Evolutionary conservation across 2,113 vertebrate species (phyloP).

Genomic region (Tympanuchus pallidicinctus): DNA sequence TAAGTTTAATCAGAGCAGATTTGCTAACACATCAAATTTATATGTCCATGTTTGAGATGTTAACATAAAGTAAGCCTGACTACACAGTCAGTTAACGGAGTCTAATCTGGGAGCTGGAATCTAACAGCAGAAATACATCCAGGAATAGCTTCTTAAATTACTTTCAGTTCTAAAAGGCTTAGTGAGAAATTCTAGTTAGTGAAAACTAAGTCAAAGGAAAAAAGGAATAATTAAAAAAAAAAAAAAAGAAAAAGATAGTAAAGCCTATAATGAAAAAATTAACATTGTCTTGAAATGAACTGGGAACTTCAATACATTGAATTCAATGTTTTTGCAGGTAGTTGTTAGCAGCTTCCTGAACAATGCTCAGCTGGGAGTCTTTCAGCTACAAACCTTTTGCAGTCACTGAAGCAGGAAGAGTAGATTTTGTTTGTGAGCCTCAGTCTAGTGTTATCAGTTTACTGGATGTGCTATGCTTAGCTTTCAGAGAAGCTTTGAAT

Average conservation of each 20-base stretch:
- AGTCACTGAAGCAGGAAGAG: background rate
- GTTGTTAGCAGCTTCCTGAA: background rate
- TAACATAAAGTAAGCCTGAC: conserved; percentile 40
- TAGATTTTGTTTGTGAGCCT: conserved; percentile 9
- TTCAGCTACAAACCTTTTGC: background rate
- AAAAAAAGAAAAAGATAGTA: background rate
- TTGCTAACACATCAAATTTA: conserved; percentile 47
- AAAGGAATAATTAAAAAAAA: background rate
- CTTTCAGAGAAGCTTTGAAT: background rate
- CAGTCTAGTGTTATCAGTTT: background rate
- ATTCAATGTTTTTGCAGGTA: background rate
- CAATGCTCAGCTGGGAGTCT: background rate
- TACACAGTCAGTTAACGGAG: conserved; percentile 20
- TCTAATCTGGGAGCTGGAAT: background rate
- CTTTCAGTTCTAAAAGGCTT: background rate
- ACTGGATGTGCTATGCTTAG: background rate
- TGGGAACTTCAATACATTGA: background rate
- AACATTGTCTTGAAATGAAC: background rate
- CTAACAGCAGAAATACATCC: conserved; percentile 2
- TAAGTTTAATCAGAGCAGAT: conserved; percentile 32
- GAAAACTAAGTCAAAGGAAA: background rate
- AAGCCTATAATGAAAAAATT: background rate
- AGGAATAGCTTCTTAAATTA: conserved; percentile 16
- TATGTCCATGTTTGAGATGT: conserved; percentile 34
- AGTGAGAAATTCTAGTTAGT: background rate